Evolutionary conservation across 2,797 vertebrate species (phyloP).

Genomic region (Luscinia luscinia): DNA sequence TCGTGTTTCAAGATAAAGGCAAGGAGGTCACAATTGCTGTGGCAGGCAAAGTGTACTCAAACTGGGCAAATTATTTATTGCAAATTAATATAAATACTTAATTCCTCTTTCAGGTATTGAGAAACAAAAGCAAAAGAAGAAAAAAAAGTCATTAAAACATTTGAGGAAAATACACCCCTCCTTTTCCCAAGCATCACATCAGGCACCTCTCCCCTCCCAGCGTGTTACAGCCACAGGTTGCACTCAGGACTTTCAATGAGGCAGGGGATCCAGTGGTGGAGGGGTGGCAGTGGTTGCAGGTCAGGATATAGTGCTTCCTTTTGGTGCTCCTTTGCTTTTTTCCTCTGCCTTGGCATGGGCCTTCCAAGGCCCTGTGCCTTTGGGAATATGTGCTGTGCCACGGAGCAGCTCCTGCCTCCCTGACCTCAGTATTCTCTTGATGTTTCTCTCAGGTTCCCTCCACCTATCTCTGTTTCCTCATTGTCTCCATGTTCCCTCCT

Average conservation of each 20-base stretch:
- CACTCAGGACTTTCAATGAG: accelerated
- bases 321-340: neutral
- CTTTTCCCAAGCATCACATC: neutral
- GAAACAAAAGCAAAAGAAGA: neutral
- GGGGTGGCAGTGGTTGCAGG: neutral
- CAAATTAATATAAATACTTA: neutral
- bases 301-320: neutral
- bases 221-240: accelerated
- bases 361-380: neutral
- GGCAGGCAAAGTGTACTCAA: neutral
- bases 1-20: accelerated
- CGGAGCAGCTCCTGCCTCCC: neutral
- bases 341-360: neutral
- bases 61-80: neutral
- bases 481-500: neutral
- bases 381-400: neutral
- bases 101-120: neutral
- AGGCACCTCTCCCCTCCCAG: neutral
- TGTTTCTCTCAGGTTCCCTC: neutral
- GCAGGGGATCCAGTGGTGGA: neutral
- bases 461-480: neutral
- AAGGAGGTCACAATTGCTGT: neutral
- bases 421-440: neutral
- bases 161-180: neutral
- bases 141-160: neutral